phyloP scores from a whole-genome alignment of 2,888 invertebrate species.

The Sarcophaga carnaria region DNA sequence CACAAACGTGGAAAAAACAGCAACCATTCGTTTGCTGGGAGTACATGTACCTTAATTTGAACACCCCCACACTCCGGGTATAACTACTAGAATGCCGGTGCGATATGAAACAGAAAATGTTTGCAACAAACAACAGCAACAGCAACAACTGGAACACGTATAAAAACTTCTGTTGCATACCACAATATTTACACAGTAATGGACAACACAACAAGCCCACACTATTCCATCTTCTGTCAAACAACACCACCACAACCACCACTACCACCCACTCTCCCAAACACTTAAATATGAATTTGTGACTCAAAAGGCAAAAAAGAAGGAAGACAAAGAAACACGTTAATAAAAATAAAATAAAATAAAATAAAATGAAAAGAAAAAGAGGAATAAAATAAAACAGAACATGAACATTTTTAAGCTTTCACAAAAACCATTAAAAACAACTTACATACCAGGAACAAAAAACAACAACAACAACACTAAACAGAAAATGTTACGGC shows the following conservation, averaged over 20 bases:
- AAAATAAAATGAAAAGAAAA: constrained; percentile 38
- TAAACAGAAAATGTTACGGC: neutral
- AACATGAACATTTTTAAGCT: constrained; percentile 67
- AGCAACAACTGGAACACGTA: constrained; percentile 18
- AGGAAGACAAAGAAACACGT: constrained; percentile 3
- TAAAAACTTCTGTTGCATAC: constrained; percentile 41
- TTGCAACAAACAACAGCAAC: constrained; percentile 41
- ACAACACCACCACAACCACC: neutral
- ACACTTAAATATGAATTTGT: neutral
- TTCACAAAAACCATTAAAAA: constrained; percentile 69
- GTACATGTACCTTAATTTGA: constrained; percentile 39
- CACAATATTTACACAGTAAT: constrained; percentile 23
- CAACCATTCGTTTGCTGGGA: constrained; percentile 8
- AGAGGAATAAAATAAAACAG: constrained; percentile 43
- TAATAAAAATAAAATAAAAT: neutral
- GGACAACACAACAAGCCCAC: constrained; percentile 12
- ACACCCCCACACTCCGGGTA: neutral
- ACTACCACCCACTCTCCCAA: constrained; percentile 13
- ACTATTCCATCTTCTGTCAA: neutral
- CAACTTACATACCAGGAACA: constrained; percentile 52
- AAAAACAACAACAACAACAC: neutral
- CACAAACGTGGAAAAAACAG: constrained; percentile 48
- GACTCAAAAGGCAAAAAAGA: neutral
- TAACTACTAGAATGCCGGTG: neutral
- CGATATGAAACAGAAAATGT: constrained; percentile 51